These are phyloP conservation scores for Dreissena rostriformis DNA, from an alignment of 1,140 invertebrate species.

Conservation along the genomic window DNA sequence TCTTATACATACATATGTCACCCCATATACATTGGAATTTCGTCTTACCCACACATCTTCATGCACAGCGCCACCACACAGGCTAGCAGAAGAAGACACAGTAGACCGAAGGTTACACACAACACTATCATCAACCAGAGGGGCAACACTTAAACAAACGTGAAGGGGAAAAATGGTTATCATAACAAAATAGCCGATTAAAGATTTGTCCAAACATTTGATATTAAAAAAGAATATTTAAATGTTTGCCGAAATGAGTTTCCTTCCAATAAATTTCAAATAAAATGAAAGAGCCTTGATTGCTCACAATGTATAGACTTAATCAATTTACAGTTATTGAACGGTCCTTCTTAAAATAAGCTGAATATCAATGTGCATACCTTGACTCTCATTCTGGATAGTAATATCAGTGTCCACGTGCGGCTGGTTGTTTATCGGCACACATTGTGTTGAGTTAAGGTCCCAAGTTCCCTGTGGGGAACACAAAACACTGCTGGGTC, in stretches of 20 bases:
- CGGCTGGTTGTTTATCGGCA: slow-evolving; percentile 14
- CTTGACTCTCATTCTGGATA: not conserved
- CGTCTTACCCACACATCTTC: slow-evolving; percentile 36
- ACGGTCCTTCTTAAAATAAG: no score
- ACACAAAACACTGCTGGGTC: not conserved
- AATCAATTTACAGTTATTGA: no score
- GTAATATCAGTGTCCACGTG: slow-evolving; percentile 17
- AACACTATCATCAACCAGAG: slow-evolving; percentile 25
- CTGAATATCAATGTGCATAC: not conserved
- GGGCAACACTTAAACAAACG: slow-evolving; percentile 11
- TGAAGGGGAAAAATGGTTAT: no score
- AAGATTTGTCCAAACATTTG: no score
- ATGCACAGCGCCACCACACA: slow-evolving; percentile 22
- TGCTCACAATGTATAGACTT: no score
- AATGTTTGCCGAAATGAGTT: no score
- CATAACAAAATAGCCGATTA: no score
- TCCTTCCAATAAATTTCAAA: no score
- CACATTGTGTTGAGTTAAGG: slow-evolving; percentile 2
- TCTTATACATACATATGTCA: no score
- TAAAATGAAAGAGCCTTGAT: no score
- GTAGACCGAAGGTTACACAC: slow-evolving; percentile 20
- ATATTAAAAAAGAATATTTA: no score
- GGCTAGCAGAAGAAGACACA: slow-evolving; percentile 28
- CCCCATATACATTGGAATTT: no score
- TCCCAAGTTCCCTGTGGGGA: slow-evolving; percentile 4